Base-by-base conservation (phyloP, 2,797 vertebrate genomes). In the Natrix natrix region DNA sequence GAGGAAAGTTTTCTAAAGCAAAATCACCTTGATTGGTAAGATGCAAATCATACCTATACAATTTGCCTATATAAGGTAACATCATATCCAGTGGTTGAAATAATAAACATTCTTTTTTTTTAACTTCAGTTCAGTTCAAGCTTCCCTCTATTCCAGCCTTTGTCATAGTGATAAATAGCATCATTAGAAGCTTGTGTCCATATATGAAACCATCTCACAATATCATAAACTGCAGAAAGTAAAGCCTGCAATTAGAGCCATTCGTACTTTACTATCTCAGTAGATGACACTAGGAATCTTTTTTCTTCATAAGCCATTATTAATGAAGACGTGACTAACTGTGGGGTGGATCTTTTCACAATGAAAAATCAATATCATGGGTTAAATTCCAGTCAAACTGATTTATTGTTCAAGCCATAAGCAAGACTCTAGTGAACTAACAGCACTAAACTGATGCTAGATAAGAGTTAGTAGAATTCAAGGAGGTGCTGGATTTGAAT, bases 81-180 rank as follows among this genome's bases (percentile, higher is more conserved):
- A 95, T 95, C 95, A 96, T 91, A 95, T 95, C 95, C 94, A 93
- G 95, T 94, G 95, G 95, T 91, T 97, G 95, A 96, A 96, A 97
- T 95, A 95, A 97, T 93, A 96, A 94, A 96, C 96, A 95, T 88
- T 93, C 93, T 92, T 57, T 92, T 96, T 93, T 96, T 93, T 97
- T 95, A 93, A 92, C 93, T 48, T 83, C 37, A 78, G 8, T 83
- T 83, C 91, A 74, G 92, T 56, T 95, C 78, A 5, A 26, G 89
- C 56, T 96, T 94, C 94, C 74, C 74, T 86, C 86, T 63, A 28
- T 89, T 63, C 91, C 92, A 96, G 96, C 96, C 95, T 98, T 95
- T 96, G 93, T 94, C 96, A 94, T 92, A 94, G 92, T 89, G 93
- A 96, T 94, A 96, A 97, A 90, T 74, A 93, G 86, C 0, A 57